A percentile compares a stretch with the other conserved stretches of the same genome.
Evolutionary conservation across 2,888 invertebrate genomes (phyloP).

Genomic region (Lycaena phlaeas): DNA sequence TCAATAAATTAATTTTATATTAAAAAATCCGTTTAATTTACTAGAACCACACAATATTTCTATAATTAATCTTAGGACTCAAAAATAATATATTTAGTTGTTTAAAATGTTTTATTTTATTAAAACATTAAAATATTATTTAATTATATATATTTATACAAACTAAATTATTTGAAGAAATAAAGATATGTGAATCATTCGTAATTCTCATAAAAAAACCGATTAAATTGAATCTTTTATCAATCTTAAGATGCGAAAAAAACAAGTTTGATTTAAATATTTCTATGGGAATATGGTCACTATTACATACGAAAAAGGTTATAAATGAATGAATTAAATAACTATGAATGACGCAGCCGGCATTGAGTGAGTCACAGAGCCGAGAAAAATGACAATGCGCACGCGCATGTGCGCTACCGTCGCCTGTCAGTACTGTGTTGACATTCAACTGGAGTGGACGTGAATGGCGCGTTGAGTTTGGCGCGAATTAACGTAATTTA

Average conservation of each 20-base stretch:
- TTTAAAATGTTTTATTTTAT: no score
- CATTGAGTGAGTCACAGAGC: constrained; percentile 48
- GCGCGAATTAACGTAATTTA: constrained; percentile 28
- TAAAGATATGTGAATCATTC: no score
- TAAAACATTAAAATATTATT: no score
- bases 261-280: neutral
- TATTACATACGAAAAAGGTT: neutral
- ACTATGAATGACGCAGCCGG: constrained; percentile 59
- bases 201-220: no score
- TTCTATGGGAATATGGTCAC: constrained; percentile 12
- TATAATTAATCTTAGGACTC: no score
- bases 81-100: no score
- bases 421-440: constrained; percentile 28
- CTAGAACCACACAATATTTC: no score
- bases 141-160: no score
- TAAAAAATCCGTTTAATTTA: no score
- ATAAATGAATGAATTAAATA: constrained; percentile 25
- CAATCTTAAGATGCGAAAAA: neutral
- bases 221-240: neutral
- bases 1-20: no score
- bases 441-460: constrained; percentile 26
- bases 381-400: constrained; percentile 50
- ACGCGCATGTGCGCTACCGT: constrained; percentile 50
- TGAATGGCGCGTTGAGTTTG: constrained; percentile 22
- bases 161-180: no score